A percentile compares a stretch with the other conserved stretches of the same genome.
Evolutionary conservation across 2,888 invertebrate genomes (phyloP).

Genomic region (Thymelicus lineola): DNA sequence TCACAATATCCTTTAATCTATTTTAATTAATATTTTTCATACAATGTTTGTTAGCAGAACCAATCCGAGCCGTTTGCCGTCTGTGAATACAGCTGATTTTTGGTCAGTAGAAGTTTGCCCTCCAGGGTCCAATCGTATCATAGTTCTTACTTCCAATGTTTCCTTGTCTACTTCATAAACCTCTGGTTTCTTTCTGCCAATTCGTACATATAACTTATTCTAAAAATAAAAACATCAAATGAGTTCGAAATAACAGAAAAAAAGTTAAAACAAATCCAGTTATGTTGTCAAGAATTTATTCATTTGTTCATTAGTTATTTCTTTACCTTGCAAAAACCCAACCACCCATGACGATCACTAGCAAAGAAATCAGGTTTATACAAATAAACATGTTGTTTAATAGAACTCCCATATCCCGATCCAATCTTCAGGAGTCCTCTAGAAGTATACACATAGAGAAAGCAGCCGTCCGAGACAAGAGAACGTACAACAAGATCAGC

Average conservation of each 20-base stretch:
- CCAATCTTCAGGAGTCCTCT: constrained; percentile 96
- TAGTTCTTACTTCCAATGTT: constrained; percentile 65
- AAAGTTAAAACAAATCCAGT: not conserved
- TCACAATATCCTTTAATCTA: constrained; percentile 20
- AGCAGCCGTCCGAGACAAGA: constrained; percentile 95
- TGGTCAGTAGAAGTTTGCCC: constrained; percentile 60
- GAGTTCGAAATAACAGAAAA: not conserved
- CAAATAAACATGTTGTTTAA: constrained; percentile 95
- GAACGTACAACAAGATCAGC: constrained; percentile 81
- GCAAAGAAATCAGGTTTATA: constrained; percentile 93
- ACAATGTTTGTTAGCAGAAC: constrained; percentile 63
- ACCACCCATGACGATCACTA: constrained; percentile 92
- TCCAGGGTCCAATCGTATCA: constrained; percentile 68
- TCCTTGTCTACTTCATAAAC: constrained; percentile 76
- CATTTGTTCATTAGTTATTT: not conserved
- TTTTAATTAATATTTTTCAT: constrained; percentile 29
- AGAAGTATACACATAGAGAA: constrained; percentile 93
- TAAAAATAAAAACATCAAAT: constrained; percentile 54
- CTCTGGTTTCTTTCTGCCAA: constrained; percentile 80
- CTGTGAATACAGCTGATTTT: constrained; percentile 74
- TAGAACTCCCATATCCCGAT: constrained; percentile 96
- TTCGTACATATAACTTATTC: constrained; percentile 93
- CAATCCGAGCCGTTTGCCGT: constrained; percentile 80
- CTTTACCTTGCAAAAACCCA: constrained; percentile 92
- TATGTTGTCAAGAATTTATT: too few species aligned